Base-by-base conservation (phyloP, 2,113 vertebrate genomes). In the Tinamus guttatus region DNA sequence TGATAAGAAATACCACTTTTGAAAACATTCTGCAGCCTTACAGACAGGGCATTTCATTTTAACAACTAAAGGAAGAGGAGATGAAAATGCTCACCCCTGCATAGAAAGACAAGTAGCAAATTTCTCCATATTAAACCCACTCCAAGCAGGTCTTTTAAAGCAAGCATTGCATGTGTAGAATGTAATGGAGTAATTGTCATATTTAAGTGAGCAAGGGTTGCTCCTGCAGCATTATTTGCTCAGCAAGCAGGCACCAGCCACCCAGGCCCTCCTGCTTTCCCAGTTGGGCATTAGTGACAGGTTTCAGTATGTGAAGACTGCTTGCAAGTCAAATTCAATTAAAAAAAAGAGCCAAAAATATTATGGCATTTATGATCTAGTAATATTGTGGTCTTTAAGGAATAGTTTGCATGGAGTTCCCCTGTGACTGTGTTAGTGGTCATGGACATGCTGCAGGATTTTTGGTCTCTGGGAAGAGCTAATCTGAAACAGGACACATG, bases 321-420 rank as follows among this genome's bases (percentile, higher is more conserved):
- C 19, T 65, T 76, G 49, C 19, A 15, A 12, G 21, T 49, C 22
- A 73, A 84, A 67, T 15, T 18, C 15, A 80, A 38, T 15, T n/a
- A n/a, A 51, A 70, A 68, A 89, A 2, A 56, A 51, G 52, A 49
- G 30, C 40, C 62, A 43, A 73, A 45, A 52, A 19, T 24, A 32
- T 36, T 0, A 2, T 17, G 32, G 9, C 18, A n/a, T 60, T 60
- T 41, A 58, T 70, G 13, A 43, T 58, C 13, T 38, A 27, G 20
- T 30, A 52, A 13, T 18, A 25, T 0, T 9, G 1, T 13, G 24
- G 6, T 20, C 27, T 0, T 58, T 32, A 58, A 58, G 30, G 28
- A 0, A 21, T 17, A 21, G 25, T 65, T 84, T 52, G 43, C 27
- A 10, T 3, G 28, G 28, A 69, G 43, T 69, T 89, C 80, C 59